phyloP scores from a whole-genome alignment of 2,113 vertebrate genomes.

The Bambusicola thoracicus region DNA sequence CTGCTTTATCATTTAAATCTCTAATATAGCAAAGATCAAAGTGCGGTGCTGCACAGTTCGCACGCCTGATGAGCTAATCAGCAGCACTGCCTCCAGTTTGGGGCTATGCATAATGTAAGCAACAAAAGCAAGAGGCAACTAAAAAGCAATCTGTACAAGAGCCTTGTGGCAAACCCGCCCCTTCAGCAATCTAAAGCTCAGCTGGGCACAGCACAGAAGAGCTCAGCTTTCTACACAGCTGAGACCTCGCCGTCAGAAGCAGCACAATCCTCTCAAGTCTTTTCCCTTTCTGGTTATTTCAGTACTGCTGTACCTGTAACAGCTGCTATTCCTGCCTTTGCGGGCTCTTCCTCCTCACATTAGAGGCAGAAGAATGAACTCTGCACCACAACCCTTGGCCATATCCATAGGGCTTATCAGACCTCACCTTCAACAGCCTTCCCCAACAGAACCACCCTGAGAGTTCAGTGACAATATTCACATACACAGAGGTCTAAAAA shows the following conservation, averaged over 20 bases:
- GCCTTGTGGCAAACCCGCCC: neutral
- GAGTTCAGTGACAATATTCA: rapidly evolving
- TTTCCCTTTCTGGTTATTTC: neutral
- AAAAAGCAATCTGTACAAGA: neutral
- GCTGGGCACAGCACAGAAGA: neutral
- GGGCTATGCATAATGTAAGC: neutral
- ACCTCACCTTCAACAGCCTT: neutral
- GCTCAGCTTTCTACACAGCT: neutral
- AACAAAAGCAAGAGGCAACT: neutral
- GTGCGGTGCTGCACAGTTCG: neutral
- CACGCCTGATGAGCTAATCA: conserved; percentile 7
- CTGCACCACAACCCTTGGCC: neutral
- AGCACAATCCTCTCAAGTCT: neutral
- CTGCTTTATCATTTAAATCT: conserved; percentile 7
- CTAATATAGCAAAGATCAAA: conserved; percentile 16
- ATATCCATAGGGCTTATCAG: neutral
- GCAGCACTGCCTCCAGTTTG: neutral
- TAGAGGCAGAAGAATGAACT: neutral
- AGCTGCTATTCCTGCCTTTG: neutral
- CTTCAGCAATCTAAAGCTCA: neutral
- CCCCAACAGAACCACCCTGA: neutral
- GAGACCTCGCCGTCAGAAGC: neutral
- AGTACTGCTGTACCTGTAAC: rapidly evolving
- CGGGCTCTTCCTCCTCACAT: rapidly evolving
- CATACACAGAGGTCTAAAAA: neutral